Evolutionary conservation across 2,888 invertebrate species (phyloP), one percentile per base, ranked within the genome.

Genomic region (Helleia helle): DNA sequence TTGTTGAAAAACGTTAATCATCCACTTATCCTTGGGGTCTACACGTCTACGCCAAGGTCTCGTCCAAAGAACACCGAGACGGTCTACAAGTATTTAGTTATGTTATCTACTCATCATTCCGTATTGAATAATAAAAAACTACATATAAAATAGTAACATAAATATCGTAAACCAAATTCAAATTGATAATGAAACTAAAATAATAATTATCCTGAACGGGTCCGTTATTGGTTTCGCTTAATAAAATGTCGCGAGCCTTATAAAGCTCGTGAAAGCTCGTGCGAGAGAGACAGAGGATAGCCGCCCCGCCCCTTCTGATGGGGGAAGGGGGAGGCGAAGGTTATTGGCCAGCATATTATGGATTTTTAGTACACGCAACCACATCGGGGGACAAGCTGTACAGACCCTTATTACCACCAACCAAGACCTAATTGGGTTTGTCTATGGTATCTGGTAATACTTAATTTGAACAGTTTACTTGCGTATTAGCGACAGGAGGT

Each of bases 331-430:
- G 22, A 22, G 22, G 5, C 7, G 8, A 47, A 48, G 66, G 71
- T 76, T 70, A 83, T 81, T 80, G 83, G 83, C 54, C 55, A 62
- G 52, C 56, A 59, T 62, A 70, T 80, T 83, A 80, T 80, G 64
- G 81, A 81, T 80, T 83, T 80, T 80, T 74, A 71, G 69, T 68
- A 54, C 44, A 47, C 51, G 50, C n/a, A 36, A 50, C 50, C 50
- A 43, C 50, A 46, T 12, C 17, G 12, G 41, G 41, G 41, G 40
- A 29, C 44, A 27, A 29, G 36, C 43, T 14, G 41, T 28, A 42
- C 36, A 42, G 29, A 40, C 31, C 43, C 38, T 49, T 47, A 49
- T 44, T 14, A 27, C 41, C 12, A 18, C 40, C 6, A 5, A 13
- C 11, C 7, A 39, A 15, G 29, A n/a, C 24, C 14, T 39, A 39